phyloP scores from a whole-genome alignment of 2,113 vertebrate species.

The Azemiops feae region DNA sequence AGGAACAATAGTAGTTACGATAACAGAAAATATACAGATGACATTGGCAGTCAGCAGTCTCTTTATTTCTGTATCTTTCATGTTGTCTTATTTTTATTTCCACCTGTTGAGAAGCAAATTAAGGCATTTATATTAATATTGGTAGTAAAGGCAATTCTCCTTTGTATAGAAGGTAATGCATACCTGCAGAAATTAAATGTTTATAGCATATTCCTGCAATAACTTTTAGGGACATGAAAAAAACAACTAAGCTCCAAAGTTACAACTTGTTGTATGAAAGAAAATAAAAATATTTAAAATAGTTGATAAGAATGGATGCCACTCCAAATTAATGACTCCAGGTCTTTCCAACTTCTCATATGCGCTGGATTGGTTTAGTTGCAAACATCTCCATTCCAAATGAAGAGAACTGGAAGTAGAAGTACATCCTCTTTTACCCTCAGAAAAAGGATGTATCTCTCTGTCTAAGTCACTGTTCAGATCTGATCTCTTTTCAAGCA shows the following conservation, averaged over 20 bases:
- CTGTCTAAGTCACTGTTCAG: background rate
- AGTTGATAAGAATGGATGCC: background rate
- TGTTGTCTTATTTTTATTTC: constrained; percentile 43
- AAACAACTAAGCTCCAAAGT: background rate
- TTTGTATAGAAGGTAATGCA: background rate
- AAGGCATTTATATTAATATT: background rate
- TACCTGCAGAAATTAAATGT: background rate
- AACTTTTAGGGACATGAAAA: background rate
- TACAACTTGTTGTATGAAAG: background rate
- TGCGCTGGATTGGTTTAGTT: background rate
- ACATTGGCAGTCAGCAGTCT: constrained; percentile 82
- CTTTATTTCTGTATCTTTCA: constrained; percentile 85
- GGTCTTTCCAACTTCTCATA: background rate
- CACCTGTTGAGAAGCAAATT: constrained; percentile 54
- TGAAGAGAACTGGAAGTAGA: background rate
- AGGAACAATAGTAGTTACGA: constrained; percentile 77
- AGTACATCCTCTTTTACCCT: background rate
- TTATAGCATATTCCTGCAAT: background rate
- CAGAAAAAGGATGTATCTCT: background rate
- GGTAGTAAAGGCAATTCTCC: background rate
- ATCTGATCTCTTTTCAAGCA: background rate
- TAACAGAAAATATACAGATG: constrained; percentile 72
- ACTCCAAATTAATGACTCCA: background rate
- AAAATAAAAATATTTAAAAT: background rate
- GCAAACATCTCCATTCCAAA: background rate